These are phyloP conservation scores for Lysiphlebus fabarum DNA, from an alignment of 1,140 invertebrate species.

Conservation along the genomic window DNA sequence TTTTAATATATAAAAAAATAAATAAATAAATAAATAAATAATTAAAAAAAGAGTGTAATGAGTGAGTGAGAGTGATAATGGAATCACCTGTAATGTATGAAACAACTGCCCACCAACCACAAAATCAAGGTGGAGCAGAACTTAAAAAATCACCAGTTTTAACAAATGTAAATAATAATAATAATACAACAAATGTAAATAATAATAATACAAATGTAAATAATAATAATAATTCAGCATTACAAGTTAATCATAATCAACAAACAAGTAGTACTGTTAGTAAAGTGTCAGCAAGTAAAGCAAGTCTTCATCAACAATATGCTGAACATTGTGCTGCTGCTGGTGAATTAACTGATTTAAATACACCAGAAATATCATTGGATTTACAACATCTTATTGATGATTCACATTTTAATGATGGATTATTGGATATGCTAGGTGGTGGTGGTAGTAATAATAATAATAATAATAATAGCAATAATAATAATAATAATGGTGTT, in stretches of 20 bases:
- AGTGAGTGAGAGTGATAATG: conserved; percentile 45
- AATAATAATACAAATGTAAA: conserved; percentile 34
- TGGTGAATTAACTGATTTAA: conserved; percentile 78
- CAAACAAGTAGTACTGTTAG: conserved; percentile 45
- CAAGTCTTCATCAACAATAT: conserved; percentile 62
- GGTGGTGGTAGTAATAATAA: conserved; percentile 33
- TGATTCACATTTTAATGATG: conserved; percentile 80
- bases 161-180: conserved; percentile 26
- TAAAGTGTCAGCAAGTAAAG: conserved; percentile 52
- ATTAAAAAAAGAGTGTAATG: conserved; percentile 40
- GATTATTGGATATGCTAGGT: conserved; percentile 74
- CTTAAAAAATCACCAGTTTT: conserved; percentile 44
- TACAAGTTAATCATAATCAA: conserved; percentile 51
- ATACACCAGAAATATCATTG: conserved; percentile 82
- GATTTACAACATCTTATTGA: conserved; percentile 86
- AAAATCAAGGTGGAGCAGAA: conserved; percentile 41
- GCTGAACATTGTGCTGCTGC: conserved; percentile 58
- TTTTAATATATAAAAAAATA: neutral
- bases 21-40: neutral
- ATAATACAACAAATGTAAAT: conserved; percentile 28
- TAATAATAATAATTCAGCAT: conserved; percentile 44
- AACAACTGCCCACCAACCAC: conserved; percentile 47
- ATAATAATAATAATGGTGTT: conserved; percentile 37
- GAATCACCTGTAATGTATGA: conserved; percentile 55
- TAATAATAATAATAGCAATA: too few species aligned